Evolutionary conservation across 2,888 invertebrate genomes (phyloP).

Genomic region (Trichogramma evanescens): DNA sequence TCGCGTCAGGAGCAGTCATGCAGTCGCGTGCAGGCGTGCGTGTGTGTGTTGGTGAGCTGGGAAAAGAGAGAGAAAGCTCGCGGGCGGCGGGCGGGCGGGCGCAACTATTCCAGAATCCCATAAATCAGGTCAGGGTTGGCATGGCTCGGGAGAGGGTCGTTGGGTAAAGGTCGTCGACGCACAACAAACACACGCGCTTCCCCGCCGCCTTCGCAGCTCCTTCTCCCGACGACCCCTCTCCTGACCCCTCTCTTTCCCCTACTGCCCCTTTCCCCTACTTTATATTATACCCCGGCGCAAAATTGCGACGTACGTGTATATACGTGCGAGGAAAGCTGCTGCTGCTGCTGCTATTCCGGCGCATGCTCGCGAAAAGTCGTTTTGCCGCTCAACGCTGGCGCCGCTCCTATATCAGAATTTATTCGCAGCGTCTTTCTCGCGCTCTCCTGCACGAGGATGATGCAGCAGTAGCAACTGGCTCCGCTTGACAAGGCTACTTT

Average conservation of each 20-base stretch:
- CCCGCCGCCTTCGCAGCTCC: neutral
- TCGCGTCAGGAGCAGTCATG: too few relatives aligned
- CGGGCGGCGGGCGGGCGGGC: constrained; percentile 15
- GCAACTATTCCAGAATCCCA: constrained; percentile 55
- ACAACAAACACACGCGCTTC: constrained; percentile 36
- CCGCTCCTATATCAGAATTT: too few relatives aligned
- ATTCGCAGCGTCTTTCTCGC: too few relatives aligned
- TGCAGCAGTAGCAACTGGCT: too few relatives aligned
- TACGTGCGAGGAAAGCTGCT: constrained; percentile 11
- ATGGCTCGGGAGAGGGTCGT: constrained; percentile 35
- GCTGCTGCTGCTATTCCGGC: constrained; percentile 26
- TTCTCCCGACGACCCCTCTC: too few relatives aligned
- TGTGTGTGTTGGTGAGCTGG: neutral
- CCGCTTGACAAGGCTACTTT: neutral
- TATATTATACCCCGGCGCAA: too few relatives aligned
- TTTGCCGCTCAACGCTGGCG: too few relatives aligned
- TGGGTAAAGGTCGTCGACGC: constrained; percentile 43
- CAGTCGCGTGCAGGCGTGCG: too few relatives aligned
- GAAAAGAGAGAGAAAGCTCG: neutral
- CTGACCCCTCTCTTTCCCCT: too few relatives aligned
- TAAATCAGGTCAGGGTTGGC: constrained; percentile 55
- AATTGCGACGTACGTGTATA: constrained; percentile 22
- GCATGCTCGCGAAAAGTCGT: constrained; percentile 33
- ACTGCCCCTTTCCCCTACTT: too few relatives aligned
- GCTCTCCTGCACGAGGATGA: too few relatives aligned